Evolutionary conservation across 1,140 invertebrate genomes (phyloP).

Genomic region (Phenacoccus solenopsis): DNA sequence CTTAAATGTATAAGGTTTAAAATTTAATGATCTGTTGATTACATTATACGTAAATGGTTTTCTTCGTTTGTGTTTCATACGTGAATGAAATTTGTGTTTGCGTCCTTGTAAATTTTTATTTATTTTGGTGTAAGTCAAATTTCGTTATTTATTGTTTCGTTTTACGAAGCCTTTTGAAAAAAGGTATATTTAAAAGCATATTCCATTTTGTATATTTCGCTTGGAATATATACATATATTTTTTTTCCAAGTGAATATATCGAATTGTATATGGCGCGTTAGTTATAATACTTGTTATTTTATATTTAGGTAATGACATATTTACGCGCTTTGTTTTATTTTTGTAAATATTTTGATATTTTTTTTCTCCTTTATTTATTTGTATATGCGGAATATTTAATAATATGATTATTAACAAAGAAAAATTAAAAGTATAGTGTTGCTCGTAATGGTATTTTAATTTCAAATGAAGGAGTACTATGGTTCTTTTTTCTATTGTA

Average conservation of each 20-base stretch:
- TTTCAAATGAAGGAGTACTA: neutral
- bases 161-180: too few species aligned
- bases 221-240: neutral
- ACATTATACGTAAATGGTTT: neutral
- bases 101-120: neutral
- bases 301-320: neutral
- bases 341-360: neutral
- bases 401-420: too few species aligned
- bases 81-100: neutral
- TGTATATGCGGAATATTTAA: neutral
- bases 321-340: neutral
- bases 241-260: neutral
- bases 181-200: neutral
- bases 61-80: neutral
- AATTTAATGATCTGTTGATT: conserved; percentile 3
- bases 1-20: neutral
- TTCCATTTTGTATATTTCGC: neutral
- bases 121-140: neutral
- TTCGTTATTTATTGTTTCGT: neutral
- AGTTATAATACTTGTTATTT: neutral
- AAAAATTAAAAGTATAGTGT: too few species aligned
- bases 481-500: neutral
- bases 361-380: neutral
- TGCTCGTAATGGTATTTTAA: too few species aligned
- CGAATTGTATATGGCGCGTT: neutral